Evolutionary conservation across 2,888 invertebrate species (phyloP).

Genomic region (Rotaria macrura): DNA sequence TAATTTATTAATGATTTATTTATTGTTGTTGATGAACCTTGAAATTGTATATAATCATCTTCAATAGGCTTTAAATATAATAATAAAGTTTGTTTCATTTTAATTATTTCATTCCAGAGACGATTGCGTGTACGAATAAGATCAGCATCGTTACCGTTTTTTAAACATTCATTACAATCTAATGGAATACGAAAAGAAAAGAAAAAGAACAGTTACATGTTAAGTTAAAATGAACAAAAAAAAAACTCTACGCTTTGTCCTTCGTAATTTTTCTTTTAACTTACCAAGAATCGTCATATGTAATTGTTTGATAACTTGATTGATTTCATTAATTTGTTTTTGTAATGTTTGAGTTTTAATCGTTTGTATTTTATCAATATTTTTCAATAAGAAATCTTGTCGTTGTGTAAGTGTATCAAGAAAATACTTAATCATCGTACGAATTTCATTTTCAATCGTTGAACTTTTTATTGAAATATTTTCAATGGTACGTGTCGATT

Average conservation of each 20-base stretch:
- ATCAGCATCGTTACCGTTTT: conserved; percentile 13
- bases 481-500: conserved; percentile 24
- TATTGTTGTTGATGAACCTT: neutral
- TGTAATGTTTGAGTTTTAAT: conserved; percentile 26
- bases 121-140: neutral
- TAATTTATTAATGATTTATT: neutral
- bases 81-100: neutral
- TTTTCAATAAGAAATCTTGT: conserved; percentile 26
- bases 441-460: conserved; percentile 22
- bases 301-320: conserved; percentile 38
- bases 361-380: conserved; percentile 30
- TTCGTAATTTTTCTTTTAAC: neutral
- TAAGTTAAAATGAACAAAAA: too few species aligned
- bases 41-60: conserved; percentile 18
- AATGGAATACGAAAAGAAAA: neutral
- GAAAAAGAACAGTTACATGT: too few species aligned
- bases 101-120: conserved; percentile 9
- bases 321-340: conserved; percentile 30
- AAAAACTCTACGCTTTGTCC: too few species aligned
- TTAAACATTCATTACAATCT: conserved; percentile 21
- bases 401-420: conserved; percentile 21
- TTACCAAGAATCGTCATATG: neutral
- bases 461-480: conserved; percentile 23
- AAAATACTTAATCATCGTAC: conserved; percentile 22
- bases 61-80: neutral